Evolutionary conservation across 2,113 vertebrate genomes (phyloP).

Genomic region (Leucopsar rothschildi): DNA sequence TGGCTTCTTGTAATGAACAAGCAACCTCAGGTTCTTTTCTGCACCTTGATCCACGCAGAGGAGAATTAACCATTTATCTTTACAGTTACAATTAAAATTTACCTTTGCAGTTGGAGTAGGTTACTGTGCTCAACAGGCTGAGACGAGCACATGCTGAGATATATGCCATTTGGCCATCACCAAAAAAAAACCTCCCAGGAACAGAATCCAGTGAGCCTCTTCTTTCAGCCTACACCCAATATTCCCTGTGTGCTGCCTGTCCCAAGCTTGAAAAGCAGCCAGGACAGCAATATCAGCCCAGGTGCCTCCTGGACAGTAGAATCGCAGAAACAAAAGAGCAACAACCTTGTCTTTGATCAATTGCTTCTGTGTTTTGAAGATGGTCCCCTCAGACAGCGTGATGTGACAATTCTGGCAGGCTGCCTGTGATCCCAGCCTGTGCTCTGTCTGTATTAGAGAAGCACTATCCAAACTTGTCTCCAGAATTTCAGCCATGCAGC

Average conservation of each 20-base stretch:
- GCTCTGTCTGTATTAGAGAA: background rate
- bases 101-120: background rate
- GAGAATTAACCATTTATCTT: background rate
- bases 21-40: background rate
- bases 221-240: background rate
- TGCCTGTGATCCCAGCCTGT: background rate
- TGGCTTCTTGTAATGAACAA: background rate
- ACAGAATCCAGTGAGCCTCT: background rate
- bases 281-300: background rate
- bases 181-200: background rate
- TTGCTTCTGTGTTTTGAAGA: background rate
- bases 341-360: background rate
- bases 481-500: background rate
- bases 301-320: background rate
- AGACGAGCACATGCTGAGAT: background rate
- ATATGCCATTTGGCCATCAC: background rate
- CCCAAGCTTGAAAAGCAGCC: background rate
- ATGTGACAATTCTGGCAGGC: background rate
- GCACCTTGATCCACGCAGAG: background rate
- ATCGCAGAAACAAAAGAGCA: background rate
- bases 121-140: background rate
- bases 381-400: background rate
- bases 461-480: background rate
- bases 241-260: background rate
- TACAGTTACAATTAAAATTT: background rate